Base-by-base conservation (phyloP, 1,140 invertebrate species). In the Anadara kagoshimensis region DNA sequence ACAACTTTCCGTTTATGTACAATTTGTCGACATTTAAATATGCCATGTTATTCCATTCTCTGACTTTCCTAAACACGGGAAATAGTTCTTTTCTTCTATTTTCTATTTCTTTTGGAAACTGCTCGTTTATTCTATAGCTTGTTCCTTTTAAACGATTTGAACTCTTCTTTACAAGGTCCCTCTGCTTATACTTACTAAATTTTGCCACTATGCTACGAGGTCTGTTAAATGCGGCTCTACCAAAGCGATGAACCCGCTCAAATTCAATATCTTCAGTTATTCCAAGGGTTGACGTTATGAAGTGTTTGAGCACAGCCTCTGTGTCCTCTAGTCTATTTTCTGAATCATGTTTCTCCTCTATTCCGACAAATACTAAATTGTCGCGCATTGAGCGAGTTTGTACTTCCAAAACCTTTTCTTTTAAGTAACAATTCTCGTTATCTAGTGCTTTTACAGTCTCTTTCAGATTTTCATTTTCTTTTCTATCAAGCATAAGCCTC, bases 1-100 rank as follows among this genome's bases (percentile, higher is more conserved):
- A n/a, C n/a, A n/a, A n/a, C n/a, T n/a, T n/a, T n/a, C 57, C 57
- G 29, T 59, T 59, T 4, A 59, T 59, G 18, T 41, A 59, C 5
- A 59, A 24, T 41, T 59, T 59, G 57, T 59, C 57, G 5, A 26
- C 2, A 7, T 41, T 36, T 5, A 59, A n/a, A 3, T 41, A 11
- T 7, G 57, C 57, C 14, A 41, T 29, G 36, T 59, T 59, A 7
- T 36, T 5, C 20, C 43, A 36, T n/a, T 24, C 18, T 41, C 43
- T 59, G 7, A 36, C 57, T 5, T 59, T 36, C 18, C n/a, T 59
- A 36, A 59, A 14, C 5, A 41, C 57, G 8, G 26, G 57, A 59
- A 41, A 59, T 24, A 59, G 24, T 20, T 59, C 43, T 20, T 20
- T 59, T 5, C 57, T 20, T 14, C 20, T 29, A 59, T 59, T 36